Base-by-base conservation (phyloP, 2,888 invertebrate genomes). In the Busseola fusca region DNA sequence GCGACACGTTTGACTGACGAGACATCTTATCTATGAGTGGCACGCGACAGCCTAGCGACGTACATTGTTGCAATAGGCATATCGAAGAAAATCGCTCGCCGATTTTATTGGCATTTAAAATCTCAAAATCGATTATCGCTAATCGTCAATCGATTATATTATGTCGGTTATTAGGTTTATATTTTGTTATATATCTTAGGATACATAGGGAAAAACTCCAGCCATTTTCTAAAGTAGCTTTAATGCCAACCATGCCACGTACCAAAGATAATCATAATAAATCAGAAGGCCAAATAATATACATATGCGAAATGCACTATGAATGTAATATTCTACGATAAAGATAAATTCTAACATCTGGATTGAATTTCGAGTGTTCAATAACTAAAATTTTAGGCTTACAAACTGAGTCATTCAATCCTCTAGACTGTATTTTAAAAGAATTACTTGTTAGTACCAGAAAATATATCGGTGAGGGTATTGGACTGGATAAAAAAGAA, bases 1-100 rank as follows among this genome's bases (percentile, higher is more conserved):
- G 56, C 58, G 82, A 80, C 78, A 70, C 71, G 60, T 68, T 67
- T 64, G 80, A 80, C 34, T 76, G 84, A 84, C 84, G 76, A 62
- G 74, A 74, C 70, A 78, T 84, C 80, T 75, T 71, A 67, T 74
- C 78, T 74, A 84, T 78, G 84, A 64, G 40, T 34, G 74, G 78
- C 78, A 77, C 50, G 80, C 82, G 76, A 84, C 82, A 66, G 66
- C 62, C 42, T 34, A 34, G 25, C 52, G 45, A 50, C 67, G 65
- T 48, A 64, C 64, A 62, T 52, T 30, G 59, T 12, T 65, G 25
- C 37, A 37, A 74, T 74, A 30, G 54, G 54, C n/a, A 34, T 68
- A 68, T 63, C 69, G 48, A 14, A 50, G 45, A 79, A 63, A 74
- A 81, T 76, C 69, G 52, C 12, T 3, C 30, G 65, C 42, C 65